phyloP scores from a whole-genome alignment of 2,888 invertebrate genomes.

The Brachypalpus laphriformis region DNA sequence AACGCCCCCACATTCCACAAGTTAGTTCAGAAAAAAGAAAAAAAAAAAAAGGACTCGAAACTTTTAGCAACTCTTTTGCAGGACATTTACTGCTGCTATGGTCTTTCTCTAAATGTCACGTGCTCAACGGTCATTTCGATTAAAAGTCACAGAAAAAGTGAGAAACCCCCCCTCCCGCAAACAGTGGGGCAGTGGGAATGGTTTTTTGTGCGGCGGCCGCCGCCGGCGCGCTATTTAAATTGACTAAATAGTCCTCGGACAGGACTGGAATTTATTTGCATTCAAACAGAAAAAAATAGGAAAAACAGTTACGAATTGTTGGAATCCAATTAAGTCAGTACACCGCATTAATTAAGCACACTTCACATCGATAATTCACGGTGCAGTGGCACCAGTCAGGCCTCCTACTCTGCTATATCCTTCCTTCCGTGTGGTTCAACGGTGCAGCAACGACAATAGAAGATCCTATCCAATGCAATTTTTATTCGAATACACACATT shows the following conservation, averaged over 20 bases:
- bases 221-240: too few species aligned
- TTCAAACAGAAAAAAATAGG: background rate
- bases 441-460: background rate
- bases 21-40: background rate
- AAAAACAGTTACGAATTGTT: conserved; percentile 29
- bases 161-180: background rate
- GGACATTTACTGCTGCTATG: conserved; percentile 9
- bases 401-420: conserved; percentile 6
- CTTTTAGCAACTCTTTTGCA: conserved; percentile 17
- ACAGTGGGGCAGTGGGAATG: background rate
- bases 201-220: background rate
- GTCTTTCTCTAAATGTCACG: conserved; percentile 14
- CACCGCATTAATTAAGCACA: conserved; percentile 57
- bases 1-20: conserved; percentile 14
- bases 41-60: background rate
- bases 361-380: conserved; percentile 57
- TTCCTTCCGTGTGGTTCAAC: conserved; percentile 28
- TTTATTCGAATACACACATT: too few species aligned
- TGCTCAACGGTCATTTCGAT: conserved; percentile 33
- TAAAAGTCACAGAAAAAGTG: conserved; percentile 38
- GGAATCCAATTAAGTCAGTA: conserved; percentile 57
- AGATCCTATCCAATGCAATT: conserved; percentile 23
- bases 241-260: too few species aligned
- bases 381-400: conserved; percentile 28
- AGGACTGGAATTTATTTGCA: conserved; percentile 15